Evolutionary conservation across 2,888 invertebrate species (phyloP).

Genomic region (Hypsopygia costalis): DNA sequence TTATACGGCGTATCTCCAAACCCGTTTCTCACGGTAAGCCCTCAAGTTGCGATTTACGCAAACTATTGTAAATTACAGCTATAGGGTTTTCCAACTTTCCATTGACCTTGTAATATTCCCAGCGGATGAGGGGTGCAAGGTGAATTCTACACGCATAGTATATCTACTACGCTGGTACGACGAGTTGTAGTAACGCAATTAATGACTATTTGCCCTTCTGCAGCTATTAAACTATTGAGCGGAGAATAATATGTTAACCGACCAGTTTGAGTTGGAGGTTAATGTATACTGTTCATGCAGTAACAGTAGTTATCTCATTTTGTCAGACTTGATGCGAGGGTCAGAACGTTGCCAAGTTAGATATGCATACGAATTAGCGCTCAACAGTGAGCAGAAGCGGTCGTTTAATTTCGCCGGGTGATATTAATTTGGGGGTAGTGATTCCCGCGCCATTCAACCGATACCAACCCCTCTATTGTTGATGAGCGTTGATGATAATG

Average conservation of each 20-base stretch:
- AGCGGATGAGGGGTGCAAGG: conserved; percentile 45
- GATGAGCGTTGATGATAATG: conserved; percentile 47
- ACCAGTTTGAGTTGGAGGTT: conserved; percentile 33
- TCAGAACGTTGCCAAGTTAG: conserved; percentile 49
- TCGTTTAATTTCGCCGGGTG: conserved; percentile 58
- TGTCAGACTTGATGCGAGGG: conserved; percentile 33
- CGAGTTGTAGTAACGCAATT: conserved; percentile 31
- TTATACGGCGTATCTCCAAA: conserved; percentile 23
- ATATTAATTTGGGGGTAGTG: conserved; percentile 64
- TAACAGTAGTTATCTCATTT: conserved; percentile 34
- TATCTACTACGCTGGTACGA: conserved; percentile 28
- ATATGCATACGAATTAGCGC: conserved; percentile 47
- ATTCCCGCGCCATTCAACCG: conserved; percentile 47
- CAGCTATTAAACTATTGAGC: conserved; percentile 24
- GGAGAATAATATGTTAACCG: conserved; percentile 40
- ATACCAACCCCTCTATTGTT: conserved; percentile 38
- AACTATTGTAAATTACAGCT: conserved; percentile 40
- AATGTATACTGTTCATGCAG: conserved; percentile 20
- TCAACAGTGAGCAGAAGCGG: conserved; percentile 28
- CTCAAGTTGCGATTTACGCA: conserved; percentile 23
- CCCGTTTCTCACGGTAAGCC: conserved; percentile 43
- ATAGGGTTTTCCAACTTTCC: conserved; percentile 31
- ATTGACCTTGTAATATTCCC: conserved; percentile 49
- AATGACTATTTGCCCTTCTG: conserved; percentile 40
- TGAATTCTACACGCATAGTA: conserved; percentile 36